Evolutionary conservation across 2,888 invertebrate genomes (phyloP).

Genomic region (Epistrophe grossulariae): DNA sequence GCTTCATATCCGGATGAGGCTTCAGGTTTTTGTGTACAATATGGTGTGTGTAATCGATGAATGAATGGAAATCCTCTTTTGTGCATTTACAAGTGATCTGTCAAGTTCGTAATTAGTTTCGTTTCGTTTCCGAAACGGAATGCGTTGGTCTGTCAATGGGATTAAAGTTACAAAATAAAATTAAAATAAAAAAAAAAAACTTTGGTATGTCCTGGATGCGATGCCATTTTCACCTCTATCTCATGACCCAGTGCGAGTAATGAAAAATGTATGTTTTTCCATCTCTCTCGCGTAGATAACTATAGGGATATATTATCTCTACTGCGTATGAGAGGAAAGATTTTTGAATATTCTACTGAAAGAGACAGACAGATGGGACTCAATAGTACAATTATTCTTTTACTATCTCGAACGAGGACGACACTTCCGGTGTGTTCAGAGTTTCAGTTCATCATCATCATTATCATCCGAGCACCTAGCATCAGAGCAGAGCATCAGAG

Average conservation of each 20-base stretch:
- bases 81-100: slow-evolving; percentile 76
- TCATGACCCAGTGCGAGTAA: slow-evolving; percentile 70
- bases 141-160: slow-evolving; percentile 52
- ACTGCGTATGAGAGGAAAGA: not conserved
- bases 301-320: not conserved
- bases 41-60: slow-evolving; percentile 66
- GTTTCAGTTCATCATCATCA: slow-evolving; percentile 59
- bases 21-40: slow-evolving; percentile 36
- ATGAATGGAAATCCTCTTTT: slow-evolving; percentile 68
- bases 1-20: slow-evolving; percentile 66
- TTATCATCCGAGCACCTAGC: slow-evolving; percentile 24
- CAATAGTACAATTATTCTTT: slow-evolving; percentile 63
- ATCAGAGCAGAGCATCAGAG: no score
- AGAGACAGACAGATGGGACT: slow-evolving; percentile 38
- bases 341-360: slow-evolving; percentile 36
- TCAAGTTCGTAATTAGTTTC: slow-evolving; percentile 76
- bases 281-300: slow-evolving; percentile 1
- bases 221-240: slow-evolving; percentile 67
- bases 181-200: slow-evolving; percentile 43
- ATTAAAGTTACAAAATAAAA: slow-evolving; percentile 44
- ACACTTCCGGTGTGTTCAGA: slow-evolving; percentile 58
- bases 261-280: slow-evolving; percentile 64
- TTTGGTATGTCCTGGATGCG: slow-evolving; percentile 48
- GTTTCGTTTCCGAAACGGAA: slow-evolving; percentile 75
- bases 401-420: slow-evolving; percentile 56